Conservation (phyloP, 2,113 vertebrate genomes). For the Callipepla californica region DNA sequence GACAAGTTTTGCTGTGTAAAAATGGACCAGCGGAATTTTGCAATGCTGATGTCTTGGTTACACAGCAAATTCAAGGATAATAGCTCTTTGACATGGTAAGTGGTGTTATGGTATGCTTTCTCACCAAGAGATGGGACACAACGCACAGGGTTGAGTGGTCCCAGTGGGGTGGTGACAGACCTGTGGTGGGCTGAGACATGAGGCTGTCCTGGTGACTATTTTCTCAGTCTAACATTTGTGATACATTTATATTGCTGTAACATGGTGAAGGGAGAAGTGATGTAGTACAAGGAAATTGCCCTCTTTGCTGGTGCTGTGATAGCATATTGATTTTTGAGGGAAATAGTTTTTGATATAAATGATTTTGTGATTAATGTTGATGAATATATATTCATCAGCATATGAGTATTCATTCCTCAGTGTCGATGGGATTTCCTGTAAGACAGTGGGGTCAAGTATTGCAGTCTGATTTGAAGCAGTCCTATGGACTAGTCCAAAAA, state of each 20-base stretch:
- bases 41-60: constrained; percentile 22
- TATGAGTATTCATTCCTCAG: neutral
- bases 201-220: neutral
- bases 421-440: neutral
- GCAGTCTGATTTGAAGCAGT: neutral
- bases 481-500: neutral
- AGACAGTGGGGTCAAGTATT: fast-evolving
- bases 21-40: neutral
- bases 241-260: neutral
- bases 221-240: neutral
- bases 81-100: neutral
- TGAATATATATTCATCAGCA: neutral
- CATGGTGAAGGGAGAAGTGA: neutral
- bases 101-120: neutral
- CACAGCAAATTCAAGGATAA: constrained; percentile 8
- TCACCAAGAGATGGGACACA: neutral
- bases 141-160: neutral
- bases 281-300: neutral
- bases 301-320: neutral
- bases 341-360: neutral
- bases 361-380: neutral
- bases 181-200: neutral
- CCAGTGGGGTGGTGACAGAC: fast-evolving
- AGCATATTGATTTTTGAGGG: neutral
- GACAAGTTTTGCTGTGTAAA: neutral